phyloP scores from a whole-genome alignment of 1,140 invertebrate genomes.

The Drosophila busckii region DNA sequence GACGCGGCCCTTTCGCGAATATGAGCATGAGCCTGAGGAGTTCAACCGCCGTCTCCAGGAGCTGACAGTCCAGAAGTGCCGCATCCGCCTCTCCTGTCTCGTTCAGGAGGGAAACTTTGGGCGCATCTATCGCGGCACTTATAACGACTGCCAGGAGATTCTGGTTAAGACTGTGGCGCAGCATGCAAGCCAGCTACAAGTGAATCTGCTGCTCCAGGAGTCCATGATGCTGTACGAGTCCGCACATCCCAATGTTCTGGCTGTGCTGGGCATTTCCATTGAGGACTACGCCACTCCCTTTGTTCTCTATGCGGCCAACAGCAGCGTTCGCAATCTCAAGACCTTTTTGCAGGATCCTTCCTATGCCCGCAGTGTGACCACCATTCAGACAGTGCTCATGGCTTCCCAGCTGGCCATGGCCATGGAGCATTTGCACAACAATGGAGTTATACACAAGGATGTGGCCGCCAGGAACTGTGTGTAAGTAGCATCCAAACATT shows the following conservation, averaged over 20 bases:
- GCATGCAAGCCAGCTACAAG: conserved; percentile 85
- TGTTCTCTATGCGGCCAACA: conserved; percentile 90
- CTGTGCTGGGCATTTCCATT: conserved; percentile 92
- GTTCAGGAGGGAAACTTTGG: conserved; percentile 94
- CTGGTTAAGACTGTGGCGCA: conserved; percentile 91
- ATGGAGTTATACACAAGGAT: conserved; percentile 94
- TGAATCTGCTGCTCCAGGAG: conserved; percentile 90
- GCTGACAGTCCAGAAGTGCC: conserved; percentile 81
- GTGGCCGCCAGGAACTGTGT: conserved; percentile 95
- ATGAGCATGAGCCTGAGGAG: conserved; percentile 78
- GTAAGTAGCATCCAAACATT: conserved; percentile 54
- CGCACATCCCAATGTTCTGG: conserved; percentile 89
- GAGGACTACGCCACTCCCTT: conserved; percentile 92
- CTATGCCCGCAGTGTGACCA: conserved; percentile 87
- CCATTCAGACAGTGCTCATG: conserved; percentile 96
- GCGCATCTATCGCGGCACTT: conserved; percentile 91
- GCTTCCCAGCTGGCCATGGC: conserved; percentile 93
- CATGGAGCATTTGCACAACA: conserved; percentile 90
- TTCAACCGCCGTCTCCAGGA: conserved; percentile 77
- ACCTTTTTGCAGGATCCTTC: conserved; percentile 83
- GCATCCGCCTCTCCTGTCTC: conserved; percentile 87
- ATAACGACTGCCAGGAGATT: conserved; percentile 88
- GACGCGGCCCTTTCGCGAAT: conserved; percentile 75
- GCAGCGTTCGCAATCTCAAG: conserved; percentile 92
- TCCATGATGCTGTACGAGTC: conserved; percentile 93